These are phyloP conservation scores for Melipona beecheii DNA, from an alignment of 2,888 invertebrate species.

Conservation along the genomic window DNA sequence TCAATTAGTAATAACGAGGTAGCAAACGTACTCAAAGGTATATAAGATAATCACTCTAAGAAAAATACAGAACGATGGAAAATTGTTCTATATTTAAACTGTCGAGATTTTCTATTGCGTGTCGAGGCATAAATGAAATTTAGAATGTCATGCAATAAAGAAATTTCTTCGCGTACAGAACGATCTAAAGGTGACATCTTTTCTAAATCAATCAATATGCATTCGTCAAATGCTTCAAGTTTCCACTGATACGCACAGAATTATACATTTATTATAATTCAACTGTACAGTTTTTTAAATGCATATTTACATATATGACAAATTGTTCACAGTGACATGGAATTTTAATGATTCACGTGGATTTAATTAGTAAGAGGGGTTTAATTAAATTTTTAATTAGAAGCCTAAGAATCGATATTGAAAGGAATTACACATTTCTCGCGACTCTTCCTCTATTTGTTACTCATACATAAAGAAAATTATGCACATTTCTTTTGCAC, in stretches of 20 bases:
- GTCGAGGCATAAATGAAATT: conserved; percentile 6
- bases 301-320: not conserved
- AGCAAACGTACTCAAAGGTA: not conserved
- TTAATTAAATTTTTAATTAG: not conserved
- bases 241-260: conserved; percentile 18
- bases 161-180: conserved; percentile 9
- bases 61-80: not conserved
- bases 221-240: not conserved
- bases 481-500: not conserved
- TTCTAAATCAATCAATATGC: not conserved
- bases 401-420: not conserved
- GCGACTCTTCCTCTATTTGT: no score
- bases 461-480: not conserved
- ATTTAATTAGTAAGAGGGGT: not conserved
- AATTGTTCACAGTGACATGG: not conserved
- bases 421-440: not conserved
- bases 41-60: not conserved
- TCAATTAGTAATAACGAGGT: not conserved
- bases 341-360: not conserved
- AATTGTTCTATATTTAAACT: not conserved
- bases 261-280: not conserved
- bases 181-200: conserved; percentile 19
- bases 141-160: not conserved
- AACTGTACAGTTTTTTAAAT: not conserved
- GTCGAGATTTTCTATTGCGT: not conserved